Evolutionary conservation across 2,888 invertebrate genomes (phyloP).

Genomic region (Agriopis leucophaearia): DNA sequence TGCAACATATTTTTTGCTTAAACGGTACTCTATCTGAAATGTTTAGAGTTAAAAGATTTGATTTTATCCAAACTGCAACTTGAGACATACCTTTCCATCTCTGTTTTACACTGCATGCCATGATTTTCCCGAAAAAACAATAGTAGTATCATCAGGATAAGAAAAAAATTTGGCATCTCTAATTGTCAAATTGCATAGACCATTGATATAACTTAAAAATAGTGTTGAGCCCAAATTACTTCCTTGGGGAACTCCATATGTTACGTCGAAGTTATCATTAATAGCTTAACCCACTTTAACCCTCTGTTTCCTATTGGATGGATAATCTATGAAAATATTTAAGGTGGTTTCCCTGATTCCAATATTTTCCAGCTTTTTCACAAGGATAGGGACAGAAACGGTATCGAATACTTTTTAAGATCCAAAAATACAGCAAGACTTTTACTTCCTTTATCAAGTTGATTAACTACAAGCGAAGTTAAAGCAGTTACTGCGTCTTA

Average conservation of each 20-base stretch:
- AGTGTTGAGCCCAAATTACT: not conserved
- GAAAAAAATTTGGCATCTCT: not conserved
- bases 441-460: too few species aligned
- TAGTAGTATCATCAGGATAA: not conserved
- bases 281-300: not conserved
- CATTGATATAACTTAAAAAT: not conserved
- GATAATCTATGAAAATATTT: not conserved
- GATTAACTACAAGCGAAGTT: too few species aligned
- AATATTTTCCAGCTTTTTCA: not conserved
- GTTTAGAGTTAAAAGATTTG: not conserved
- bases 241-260: slow-evolving; percentile 1
- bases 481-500: too few species aligned
- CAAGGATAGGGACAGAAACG: too few species aligned
- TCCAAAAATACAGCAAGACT: too few species aligned
- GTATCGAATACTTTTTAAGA: too few species aligned
- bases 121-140: not conserved
- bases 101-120: not conserved
- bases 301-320: not conserved
- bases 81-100: not conserved
- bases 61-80: not conserved
- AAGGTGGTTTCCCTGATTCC: not conserved
- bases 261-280: not conserved
- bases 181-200: not conserved
- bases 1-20: too few species aligned
- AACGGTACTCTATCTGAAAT: too few species aligned